Evolutionary conservation across 2,113 vertebrate species (phyloP).

Genomic region (Epinephelus moara): DNA sequence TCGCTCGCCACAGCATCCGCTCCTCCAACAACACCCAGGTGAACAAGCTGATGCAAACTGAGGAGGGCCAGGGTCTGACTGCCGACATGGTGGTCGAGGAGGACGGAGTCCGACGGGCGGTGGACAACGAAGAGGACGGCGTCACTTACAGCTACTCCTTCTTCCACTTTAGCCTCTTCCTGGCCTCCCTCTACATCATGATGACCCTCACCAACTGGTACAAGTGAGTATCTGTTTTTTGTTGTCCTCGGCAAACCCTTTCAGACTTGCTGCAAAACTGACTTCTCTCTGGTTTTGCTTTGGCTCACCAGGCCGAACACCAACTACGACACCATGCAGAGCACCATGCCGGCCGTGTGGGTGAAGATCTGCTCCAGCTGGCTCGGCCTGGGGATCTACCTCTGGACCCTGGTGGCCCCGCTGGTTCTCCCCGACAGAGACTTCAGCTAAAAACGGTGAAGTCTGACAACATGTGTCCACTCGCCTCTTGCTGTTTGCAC

Average conservation of each 20-base stretch:
- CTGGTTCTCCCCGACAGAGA: conserved; percentile 87
- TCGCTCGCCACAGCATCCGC: conserved; percentile 84
- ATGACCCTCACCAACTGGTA: conserved; percentile 99
- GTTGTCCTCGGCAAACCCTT: neutral
- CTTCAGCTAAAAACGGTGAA: conserved; percentile 83
- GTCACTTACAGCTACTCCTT: conserved; percentile 95
- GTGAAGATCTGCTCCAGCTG: conserved; percentile 96
- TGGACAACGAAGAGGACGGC: conserved; percentile 90
- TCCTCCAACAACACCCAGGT: conserved; percentile 92
- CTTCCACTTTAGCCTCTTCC: conserved; percentile 92
- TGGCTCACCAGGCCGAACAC: conserved; percentile 81
- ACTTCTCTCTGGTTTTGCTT: neutral
- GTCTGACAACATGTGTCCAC: neutral
- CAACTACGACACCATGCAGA: conserved; percentile 78
- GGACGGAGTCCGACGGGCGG: conserved; percentile 76
- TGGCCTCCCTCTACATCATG: conserved; percentile 96
- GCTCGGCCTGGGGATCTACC: conserved; percentile 88
- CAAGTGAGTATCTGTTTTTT: conserved; percentile 81
- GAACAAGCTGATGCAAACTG: conserved; percentile 93
- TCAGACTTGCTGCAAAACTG: neutral
- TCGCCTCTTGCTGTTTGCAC: conserved; percentile 13
- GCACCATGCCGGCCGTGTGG: conserved; percentile 92
- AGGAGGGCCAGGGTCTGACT: conserved; percentile 79
- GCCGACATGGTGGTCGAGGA: conserved; percentile 34
- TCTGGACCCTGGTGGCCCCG: conserved; percentile 94